Conservation (phyloP, 1,140 invertebrate species). For the Mercenaria mercenaria region DNA sequence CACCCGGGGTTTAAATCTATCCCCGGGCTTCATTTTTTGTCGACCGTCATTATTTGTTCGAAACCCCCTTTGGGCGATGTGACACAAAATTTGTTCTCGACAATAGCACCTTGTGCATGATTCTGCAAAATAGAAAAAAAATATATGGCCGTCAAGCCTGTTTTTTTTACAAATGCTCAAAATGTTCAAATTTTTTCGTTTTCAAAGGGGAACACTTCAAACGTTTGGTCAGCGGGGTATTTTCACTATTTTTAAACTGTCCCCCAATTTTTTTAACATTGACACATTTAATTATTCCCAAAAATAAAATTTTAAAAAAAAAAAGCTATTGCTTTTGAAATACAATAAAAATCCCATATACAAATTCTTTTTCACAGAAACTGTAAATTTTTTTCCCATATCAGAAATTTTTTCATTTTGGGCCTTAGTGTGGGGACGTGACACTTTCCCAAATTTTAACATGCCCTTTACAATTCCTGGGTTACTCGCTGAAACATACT, state of each 20-base stretch:
- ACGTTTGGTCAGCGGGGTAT: conserved; percentile 27
- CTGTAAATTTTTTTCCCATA: too few species aligned
- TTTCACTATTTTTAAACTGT: neutral
- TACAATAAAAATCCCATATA: too few species aligned
- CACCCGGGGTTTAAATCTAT: conserved; percentile 11
- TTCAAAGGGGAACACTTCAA: neutral
- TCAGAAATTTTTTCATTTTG: conserved; percentile 63
- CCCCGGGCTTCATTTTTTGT: neutral
- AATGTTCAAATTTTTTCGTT: neutral
- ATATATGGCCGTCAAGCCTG: conserved; percentile 1
- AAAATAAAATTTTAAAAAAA: too few species aligned
- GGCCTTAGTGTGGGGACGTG: conserved; percentile 65
- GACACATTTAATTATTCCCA: too few species aligned
- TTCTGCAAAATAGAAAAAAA: neutral
- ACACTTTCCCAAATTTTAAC: conserved; percentile 49
- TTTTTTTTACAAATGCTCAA: neutral
- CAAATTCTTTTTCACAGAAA: too few species aligned
- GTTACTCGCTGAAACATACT: conserved; percentile 46
- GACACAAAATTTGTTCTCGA: neutral
- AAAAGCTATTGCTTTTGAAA: too few species aligned
- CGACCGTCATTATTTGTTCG: neutral
- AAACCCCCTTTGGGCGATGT: conserved; percentile 38
- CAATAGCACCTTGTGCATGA: neutral
- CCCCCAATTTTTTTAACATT: too few species aligned
- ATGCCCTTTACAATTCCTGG: conserved; percentile 69